These are phyloP conservation scores for Aplocera efformata DNA, from an alignment of 2,888 invertebrate species.

Conservation along the genomic window DNA sequence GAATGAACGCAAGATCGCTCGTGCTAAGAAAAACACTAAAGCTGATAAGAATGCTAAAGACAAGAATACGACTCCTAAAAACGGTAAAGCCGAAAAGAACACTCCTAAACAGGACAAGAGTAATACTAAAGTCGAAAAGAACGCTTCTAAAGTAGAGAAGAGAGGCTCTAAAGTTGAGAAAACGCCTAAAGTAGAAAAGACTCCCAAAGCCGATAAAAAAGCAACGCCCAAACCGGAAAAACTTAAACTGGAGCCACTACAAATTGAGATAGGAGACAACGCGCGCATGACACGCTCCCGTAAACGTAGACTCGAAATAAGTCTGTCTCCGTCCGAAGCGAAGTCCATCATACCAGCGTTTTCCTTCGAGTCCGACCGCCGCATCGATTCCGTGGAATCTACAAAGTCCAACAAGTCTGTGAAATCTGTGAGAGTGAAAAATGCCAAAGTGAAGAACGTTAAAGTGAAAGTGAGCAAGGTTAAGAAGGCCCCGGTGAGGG, in stretches of 20 bases:
- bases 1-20: slow-evolving; percentile 48
- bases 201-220: neutral
- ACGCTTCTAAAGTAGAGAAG: no score
- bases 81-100: neutral
- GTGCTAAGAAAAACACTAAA: slow-evolving; percentile 40
- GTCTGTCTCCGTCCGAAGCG: slow-evolving; percentile 62
- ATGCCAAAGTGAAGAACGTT: slow-evolving; percentile 34
- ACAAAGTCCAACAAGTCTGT: slow-evolving; percentile 43
- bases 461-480: slow-evolving; percentile 39
- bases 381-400: slow-evolving; percentile 56
- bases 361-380: slow-evolving; percentile 61
- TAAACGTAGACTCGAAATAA: slow-evolving; percentile 55
- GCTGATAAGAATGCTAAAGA: neutral
- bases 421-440: slow-evolving; percentile 36
- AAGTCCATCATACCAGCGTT: slow-evolving; percentile 48
- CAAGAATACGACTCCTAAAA: neutral
- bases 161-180: neutral
- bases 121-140: neutral
- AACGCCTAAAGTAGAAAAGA: neutral
- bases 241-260: slow-evolving; percentile 30
- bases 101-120: neutral
- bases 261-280: slow-evolving; percentile 39
- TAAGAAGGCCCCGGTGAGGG: slow-evolving; percentile 47
- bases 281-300: slow-evolving; percentile 65
- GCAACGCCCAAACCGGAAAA: slow-evolving; percentile 7